Conservation (phyloP, 1,140 invertebrate species). For the Aphidius gifuensis region DNA sequence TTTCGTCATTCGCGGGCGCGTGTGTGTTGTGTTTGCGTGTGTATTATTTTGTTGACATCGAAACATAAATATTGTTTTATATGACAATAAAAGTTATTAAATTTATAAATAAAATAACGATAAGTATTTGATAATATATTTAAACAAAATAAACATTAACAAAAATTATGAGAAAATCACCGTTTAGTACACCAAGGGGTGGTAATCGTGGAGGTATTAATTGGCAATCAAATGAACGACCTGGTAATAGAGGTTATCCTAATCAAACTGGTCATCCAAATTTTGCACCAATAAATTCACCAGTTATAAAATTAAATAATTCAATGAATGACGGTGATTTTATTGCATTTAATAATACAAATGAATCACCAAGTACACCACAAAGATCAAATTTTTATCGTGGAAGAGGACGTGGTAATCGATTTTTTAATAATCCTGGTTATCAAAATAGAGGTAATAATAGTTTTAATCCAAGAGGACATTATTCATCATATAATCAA, state of each 20-base stretch:
- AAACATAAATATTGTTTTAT: background rate
- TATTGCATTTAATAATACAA: conserved; percentile 35
- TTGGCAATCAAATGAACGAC: conserved; percentile 25
- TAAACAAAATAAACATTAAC: background rate
- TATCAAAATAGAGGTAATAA: conserved; percentile 24
- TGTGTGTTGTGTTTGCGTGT: too few species aligned
- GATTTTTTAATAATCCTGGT: conserved; percentile 21
- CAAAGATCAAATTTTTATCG: conserved; percentile 14
- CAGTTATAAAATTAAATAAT: conserved; percentile 15
- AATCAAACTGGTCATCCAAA: background rate
- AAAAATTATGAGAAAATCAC: conserved; percentile 38
- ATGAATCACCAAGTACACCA: conserved; percentile 19
- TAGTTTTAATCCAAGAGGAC: background rate
- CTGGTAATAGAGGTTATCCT: conserved; percentile 29
- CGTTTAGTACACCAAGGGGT: conserved; percentile 34
- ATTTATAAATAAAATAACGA: too few species aligned
- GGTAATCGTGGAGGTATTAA: conserved; percentile 17
- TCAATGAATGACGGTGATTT: conserved; percentile 28
- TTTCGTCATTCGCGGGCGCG: too few species aligned
- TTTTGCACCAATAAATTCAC: conserved; percentile 6
- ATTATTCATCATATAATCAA: background rate
- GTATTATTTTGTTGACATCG: background rate
- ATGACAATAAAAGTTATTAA: too few species aligned
- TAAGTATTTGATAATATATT: background rate
- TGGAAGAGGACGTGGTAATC: conserved; percentile 18